Percentiles rank a stretch among this genome's conserved stretches.
Evolutionary conservation across 2,113 vertebrate genomes (phyloP).

Genomic region (Sturnira hondurensis): DNA sequence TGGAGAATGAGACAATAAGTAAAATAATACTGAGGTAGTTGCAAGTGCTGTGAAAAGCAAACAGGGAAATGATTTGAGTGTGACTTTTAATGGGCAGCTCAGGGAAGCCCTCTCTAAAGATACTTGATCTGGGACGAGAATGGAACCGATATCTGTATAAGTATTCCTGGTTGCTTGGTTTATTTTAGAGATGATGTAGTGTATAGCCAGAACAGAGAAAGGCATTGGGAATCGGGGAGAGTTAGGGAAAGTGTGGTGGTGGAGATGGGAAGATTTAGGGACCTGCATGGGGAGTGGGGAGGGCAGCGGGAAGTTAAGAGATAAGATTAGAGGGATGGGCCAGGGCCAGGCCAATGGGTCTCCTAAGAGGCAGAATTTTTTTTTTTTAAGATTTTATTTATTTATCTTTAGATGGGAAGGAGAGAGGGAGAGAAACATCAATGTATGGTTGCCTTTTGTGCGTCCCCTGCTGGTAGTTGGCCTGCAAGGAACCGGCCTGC

Average conservation of each 20-base stretch:
- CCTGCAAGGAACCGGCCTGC: too few relatives aligned
- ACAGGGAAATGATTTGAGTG: not conserved
- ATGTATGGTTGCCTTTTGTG: too few relatives aligned
- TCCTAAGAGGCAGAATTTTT: not conserved
- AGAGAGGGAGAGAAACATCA: too few relatives aligned
- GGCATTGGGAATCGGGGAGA: too few relatives aligned
- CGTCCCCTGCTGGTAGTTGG: too few relatives aligned
- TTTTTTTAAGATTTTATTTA: too few relatives aligned
- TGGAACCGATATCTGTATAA: not conserved
- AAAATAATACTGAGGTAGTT: not conserved
- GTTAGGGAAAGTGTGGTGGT: not conserved
- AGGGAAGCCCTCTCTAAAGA: not conserved
- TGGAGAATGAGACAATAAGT: not conserved
- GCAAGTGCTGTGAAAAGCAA: not conserved
- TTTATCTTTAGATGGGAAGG: too few relatives aligned
- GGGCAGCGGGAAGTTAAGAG: not conserved
- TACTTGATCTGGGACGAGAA: not conserved
- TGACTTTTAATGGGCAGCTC: not conserved
- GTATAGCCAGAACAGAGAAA: not conserved
- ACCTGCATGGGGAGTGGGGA: too few relatives aligned
- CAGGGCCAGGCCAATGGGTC: not conserved
- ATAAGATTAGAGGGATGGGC: not conserved
- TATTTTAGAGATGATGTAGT: not conserved
- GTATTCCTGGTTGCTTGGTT: not conserved
- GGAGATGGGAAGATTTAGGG: too few relatives aligned